Conservation (phyloP, 2,113 vertebrate genomes). For the Globicephala melas region DNA sequence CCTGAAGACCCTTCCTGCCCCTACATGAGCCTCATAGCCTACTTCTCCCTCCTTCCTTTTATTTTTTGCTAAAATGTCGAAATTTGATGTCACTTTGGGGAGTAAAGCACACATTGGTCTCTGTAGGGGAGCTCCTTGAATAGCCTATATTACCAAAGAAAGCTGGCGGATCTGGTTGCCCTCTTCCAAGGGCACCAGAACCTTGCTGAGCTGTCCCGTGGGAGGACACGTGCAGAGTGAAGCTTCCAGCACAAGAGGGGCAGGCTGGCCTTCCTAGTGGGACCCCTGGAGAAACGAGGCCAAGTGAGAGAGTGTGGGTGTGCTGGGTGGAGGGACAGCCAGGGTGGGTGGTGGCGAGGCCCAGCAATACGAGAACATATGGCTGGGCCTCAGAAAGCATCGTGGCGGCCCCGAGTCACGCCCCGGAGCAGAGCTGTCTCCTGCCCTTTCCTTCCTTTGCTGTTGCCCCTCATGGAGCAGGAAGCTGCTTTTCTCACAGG, state of each 20-base stretch:
- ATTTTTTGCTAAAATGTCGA: background rate
- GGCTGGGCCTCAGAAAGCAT: background rate
- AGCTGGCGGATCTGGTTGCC: rapidly evolving
- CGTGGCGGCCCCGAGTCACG: rapidly evolving
- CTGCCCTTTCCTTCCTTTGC: rapidly evolving
- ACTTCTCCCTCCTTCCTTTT: background rate
- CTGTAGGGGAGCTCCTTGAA: background rate
- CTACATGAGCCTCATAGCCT: rapidly evolving
- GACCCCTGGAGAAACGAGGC: too few species aligned
- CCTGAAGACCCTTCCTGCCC: background rate
- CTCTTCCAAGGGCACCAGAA: background rate
- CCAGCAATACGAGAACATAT: rapidly evolving
- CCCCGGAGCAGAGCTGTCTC: rapidly evolving
- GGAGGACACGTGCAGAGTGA: rapidly evolving
- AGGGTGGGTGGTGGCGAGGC: background rate
- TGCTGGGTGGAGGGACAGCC: background rate
- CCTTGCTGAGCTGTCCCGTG: background rate
- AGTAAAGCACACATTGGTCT: background rate
- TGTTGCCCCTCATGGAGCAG: rapidly evolving
- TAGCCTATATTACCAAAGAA: background rate
- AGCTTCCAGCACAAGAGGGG: background rate
- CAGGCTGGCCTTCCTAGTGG: too few species aligned
- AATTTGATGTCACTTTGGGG: background rate
- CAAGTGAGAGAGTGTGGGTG: background rate
- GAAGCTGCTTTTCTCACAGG: background rate